Base-by-base conservation (phyloP, 23 tunicate species). In the Pegea sp. region DNA sequence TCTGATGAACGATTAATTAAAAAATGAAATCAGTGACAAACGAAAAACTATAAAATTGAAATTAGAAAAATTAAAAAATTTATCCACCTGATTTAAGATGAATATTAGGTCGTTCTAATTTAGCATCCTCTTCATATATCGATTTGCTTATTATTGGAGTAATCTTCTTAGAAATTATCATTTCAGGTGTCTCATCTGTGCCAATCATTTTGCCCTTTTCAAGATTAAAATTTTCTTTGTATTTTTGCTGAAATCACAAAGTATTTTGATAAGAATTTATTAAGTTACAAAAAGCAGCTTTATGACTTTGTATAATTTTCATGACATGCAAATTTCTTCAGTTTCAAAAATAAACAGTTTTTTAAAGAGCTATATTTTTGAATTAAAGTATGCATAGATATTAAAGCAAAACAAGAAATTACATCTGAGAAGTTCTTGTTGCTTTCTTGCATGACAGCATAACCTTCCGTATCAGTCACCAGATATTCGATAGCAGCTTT, bases 141-240 rank as follows among this genome's bases (percentile, higher is more conserved):
- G 4, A 43, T n/a, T 61, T 42, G 32, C 56, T 61, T 20, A 43
- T 56, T 16, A 61, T 24, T n/a, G 66, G 66, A 16, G 8, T 56
- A 20, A 61, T 56, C 31, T 61, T 29, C 26, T 61, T 61, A 3
- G 66, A 34, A 3, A 23, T 22, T 22, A 13, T 24, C 66, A 61
- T 61, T 48, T 61, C 66, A 42, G 51, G 34, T 33, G 71, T 66
- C 42, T 66, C 71, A 11, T 32, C 30, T 25, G 54, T 28, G 42
- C 56, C 44, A 34, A 33, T 30, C 23, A 64, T 51, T 30, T 63
- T 62, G 33, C 42, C 65, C 26, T 71, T 71, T 31, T 53, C 29
- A 24, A 26, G 43, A 42, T 62, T 69, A 29, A 62, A 71, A 33
- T 62, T 38, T 22, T 53, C 58, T 54, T 34, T 71, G 77, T 71